These are phyloP conservation scores for Amphimedon queenslandica DNA, from an alignment of 37 sponge, comb jelly and placozoan species.

Conservation along the genomic window DNA sequence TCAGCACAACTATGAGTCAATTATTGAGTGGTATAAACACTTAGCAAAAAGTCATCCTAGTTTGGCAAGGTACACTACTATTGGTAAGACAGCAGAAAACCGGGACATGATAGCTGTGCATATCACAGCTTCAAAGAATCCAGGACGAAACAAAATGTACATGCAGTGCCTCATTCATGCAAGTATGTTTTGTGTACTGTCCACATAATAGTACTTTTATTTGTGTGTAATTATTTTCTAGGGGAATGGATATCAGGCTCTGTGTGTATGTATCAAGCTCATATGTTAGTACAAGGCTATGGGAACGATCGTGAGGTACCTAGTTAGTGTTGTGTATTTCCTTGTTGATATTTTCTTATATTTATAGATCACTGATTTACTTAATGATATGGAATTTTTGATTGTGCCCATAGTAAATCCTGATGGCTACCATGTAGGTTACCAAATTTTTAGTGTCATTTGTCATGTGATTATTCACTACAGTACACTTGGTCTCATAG, in stretches of 20 bases:
- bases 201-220: too few species aligned
- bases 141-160: constrained; percentile 37
- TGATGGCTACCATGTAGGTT: constrained; percentile 84
- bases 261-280: constrained; percentile 48
- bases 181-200: constrained; percentile 48
- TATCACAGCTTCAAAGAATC: constrained; percentile 31
- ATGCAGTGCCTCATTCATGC: constrained; percentile 88
- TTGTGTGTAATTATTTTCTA: background rate
- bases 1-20: constrained; percentile 47
- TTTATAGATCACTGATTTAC: constrained; percentile 13
- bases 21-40: constrained; percentile 23
- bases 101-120: constrained; percentile 64
- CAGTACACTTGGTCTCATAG: constrained; percentile 68
- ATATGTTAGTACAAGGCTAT: constrained; percentile 23
- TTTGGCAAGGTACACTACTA: constrained; percentile 39
- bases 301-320: constrained; percentile 30
- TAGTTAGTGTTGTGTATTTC: background rate
- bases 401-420: constrained; percentile 70
- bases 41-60: constrained; percentile 15
- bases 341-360: constrained; percentile 5
- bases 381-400: constrained; percentile 54
- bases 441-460: too few species aligned
- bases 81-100: constrained; percentile 50
- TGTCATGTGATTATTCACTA: too few species aligned
- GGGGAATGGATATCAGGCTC: constrained; percentile 93